Evolutionary conservation across 2,113 vertebrate genomes (phyloP), one percentile per base, ranked within the genome.

Genomic region (Mesembrinibis cayennensis): DNA sequence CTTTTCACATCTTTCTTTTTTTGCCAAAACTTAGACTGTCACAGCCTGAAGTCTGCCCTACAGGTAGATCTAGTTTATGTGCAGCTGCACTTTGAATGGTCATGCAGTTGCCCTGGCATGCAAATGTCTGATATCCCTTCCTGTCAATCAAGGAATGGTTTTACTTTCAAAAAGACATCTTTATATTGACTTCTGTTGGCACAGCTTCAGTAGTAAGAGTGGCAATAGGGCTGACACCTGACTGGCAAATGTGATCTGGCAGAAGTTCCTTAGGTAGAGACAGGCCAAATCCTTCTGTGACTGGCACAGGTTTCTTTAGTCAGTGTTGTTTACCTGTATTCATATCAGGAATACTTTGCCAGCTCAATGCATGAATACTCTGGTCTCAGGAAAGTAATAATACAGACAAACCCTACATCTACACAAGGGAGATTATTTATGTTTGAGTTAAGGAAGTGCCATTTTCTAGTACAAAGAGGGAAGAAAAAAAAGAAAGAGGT

Each of bases 221-320:
- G 44, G 52, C 81, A 87, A 36, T 47, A 56, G 49, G 18, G 44
- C 34, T 91, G 84, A 72, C 66, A 82, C 36, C 66, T 82, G 81
- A 78, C 87, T 89, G 93, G 78, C 40, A 95, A 69, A 90, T 90
- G 14, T 56, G 49, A 65, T 45, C 52, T 96, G 95, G 82, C 87
- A 95, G 40, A 91, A 56, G 14, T 67, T 85, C 81, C 34, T 76
- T 44, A 47, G 36, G 77, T 58, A 90, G 85, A 82, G 44, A 16
- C 25, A 69, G 66, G 71, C 88, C 85, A 96, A 94, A 42, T 86
- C 45, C 32, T 92, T 92, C 85, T 85, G 66, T 49, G 61, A 50
- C 69, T 94, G 92, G 78, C 84, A 93, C 30, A 66, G 38, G 9
- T 91, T 94, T 52, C 56, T 74, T 67, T 22, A 82, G n/a, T 71